Base-by-base conservation (phyloP, 2,113 vertebrate species). In the Nothocercus nigrocapillus region DNA sequence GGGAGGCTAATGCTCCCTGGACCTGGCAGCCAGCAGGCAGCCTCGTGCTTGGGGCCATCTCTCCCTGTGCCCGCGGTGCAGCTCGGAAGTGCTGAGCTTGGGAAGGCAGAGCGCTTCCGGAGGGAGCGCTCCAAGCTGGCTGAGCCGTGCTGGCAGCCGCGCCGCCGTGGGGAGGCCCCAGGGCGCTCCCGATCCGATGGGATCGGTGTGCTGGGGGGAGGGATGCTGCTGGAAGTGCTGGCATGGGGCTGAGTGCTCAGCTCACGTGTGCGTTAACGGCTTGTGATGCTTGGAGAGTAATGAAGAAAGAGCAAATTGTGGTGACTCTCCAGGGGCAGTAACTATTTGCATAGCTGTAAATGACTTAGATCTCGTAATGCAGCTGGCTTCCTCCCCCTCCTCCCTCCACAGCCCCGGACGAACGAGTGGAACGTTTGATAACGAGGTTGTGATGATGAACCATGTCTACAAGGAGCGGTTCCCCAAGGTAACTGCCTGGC, bases 361-460 rank as follows among this genome's bases (percentile, higher is more conserved):
- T 56, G 11, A 45, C 14, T 13, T 42, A 74, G 82, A 19, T 36
- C 54, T 73, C 0, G 0, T 66, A n/a, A 83, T 14, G 0, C 19
- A 13, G 2, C 13, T 3, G 9, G 7, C 61, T 64, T 68, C 68
- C 74, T 82, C 89, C 15, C 84, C 45, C 93, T 72, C 68, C 77
- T 82, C 89, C 17, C 85, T 45, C 93, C 63, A 2, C 97, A 99
- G 99, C 97, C 99, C 99, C 1, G 99, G 99, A 20, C 98, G 99
- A 64, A 98, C 99, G 2, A 98, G 97, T 1, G 98, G 98, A 74
- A 98, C 98, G 28, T 99, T 99, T 36, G 99, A 99, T 96, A 99
- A 99, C 12, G 99, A 99, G 97, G 98, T 99, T 19, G 98, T 99
- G 88, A 99, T 99, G 99, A 99, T 99, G 99, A 99, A 99, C 95